phyloP scores from a whole-genome alignment of 2,113 vertebrate genomes.

The Zosterops borbonicus region DNA sequence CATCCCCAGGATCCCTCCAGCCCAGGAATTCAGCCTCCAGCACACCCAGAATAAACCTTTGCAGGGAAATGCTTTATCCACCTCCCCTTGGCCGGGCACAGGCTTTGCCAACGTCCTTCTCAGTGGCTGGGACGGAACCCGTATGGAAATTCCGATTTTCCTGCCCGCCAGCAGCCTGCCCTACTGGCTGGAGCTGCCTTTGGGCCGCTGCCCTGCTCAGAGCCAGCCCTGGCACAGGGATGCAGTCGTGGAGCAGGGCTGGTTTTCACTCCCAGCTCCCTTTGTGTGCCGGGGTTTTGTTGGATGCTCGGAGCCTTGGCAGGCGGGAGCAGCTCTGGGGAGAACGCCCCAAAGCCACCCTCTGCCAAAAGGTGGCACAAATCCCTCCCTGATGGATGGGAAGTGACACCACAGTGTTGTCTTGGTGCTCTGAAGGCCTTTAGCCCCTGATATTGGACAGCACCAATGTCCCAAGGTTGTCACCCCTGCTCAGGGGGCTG shows the following conservation, averaged over 20 bases:
- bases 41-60: slow-evolving; percentile 6
- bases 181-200: background rate
- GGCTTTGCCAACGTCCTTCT: background rate
- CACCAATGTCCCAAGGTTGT: accelerated
- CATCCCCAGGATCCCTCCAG: slow-evolving; percentile 42
- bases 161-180: background rate
- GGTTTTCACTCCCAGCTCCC: background rate
- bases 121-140: background rate
- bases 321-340: background rate
- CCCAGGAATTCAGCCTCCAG: slow-evolving; percentile 43
- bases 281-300: background rate
- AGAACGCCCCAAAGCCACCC: background rate
- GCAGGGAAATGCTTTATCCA: background rate
- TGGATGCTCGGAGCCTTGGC: background rate
- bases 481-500: background rate
- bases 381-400: background rate
- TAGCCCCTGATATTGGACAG: background rate
- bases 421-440: background rate
- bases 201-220: background rate
- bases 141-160: slow-evolving; percentile 8
- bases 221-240: background rate
- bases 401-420: background rate
- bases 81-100: background rate
- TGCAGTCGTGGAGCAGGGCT: background rate
- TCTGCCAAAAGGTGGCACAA: background rate